Percentiles rank a stretch among this genome's conserved stretches.
phyloP scores from a whole-genome alignment of 2,113 vertebrate genomes.

The Fregata magnificens region DNA sequence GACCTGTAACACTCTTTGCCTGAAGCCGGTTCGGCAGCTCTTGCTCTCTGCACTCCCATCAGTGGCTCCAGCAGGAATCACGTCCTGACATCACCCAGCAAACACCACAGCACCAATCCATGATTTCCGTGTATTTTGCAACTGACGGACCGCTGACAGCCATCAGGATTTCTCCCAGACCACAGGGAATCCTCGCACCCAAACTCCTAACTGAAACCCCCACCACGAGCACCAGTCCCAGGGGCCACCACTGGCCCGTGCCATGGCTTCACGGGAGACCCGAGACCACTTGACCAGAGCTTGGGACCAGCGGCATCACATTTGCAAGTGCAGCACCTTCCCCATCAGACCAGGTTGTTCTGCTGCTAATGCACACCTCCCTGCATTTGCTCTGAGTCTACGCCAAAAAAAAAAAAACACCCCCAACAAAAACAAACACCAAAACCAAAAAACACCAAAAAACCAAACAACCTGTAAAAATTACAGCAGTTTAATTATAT shows the following conservation, averaged over 20 bases:
- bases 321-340: background rate
- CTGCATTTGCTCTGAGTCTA: background rate
- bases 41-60: fast-evolving
- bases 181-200: background rate
- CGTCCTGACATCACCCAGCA: background rate
- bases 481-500: background rate
- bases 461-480: background rate
- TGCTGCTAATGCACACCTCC: background rate
- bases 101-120: fast-evolving
- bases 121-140: background rate
- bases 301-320: fast-evolving
- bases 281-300: background rate
- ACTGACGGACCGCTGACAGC: background rate
- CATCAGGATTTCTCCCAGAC: background rate
- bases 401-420: no score
- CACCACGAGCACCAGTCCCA: background rate
- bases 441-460: no score
- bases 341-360: background rate
- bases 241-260: fast-evolving
- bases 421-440: no score
- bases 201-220: background rate
- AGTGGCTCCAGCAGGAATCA: background rate
- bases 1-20: background rate
- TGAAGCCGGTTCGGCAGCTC: background rate
- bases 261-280: background rate